Base-by-base conservation (phyloP, 2,113 vertebrate species). In the Monarcha castaneiventris region DNA sequence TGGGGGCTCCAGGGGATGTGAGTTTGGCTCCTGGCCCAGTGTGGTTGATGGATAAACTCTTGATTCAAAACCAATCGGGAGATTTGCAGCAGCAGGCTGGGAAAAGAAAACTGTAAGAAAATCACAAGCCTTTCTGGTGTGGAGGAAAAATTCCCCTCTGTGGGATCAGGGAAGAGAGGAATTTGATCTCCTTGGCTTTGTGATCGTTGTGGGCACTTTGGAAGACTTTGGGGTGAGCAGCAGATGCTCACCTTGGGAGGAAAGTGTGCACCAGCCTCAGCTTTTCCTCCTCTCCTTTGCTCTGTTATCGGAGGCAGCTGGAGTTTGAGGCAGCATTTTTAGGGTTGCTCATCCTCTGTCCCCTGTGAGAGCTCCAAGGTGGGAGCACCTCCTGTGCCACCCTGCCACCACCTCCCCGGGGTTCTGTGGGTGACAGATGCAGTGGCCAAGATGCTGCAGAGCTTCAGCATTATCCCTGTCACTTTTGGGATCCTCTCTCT, bases 21-120 rank as follows among this genome's bases (percentile, higher is more conserved):
- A 75, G 48, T 62, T 62, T 94, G 93, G 91, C 95, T 97, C 39
- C 79, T 68, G 63, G 96, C 89, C 94, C 77, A 4, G 71, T 73
- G 79, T 67, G 77, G 63, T 69, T 91, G 87, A 84, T 91, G 73
- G 32, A 71, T 69, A 66, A 96, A 85, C 68, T 73, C 79, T 72
- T 19, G 35, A 59, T 96, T 48, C 80, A 80, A 63, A 89, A 86
- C n/a, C 91, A 71, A 51, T 7, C 43, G 18, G 63, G 75, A 78
- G 72, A 48, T 95, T 89, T 89, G 83, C 75, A 51, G 59, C 37
- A 39, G 52, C 75, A 49, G 41, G 49, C 86, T 87, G 72, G 64
- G 93, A 48, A 89, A 78, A 17, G 9, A 23, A 37, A 71, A 78
- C 71, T 26, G 39, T 73, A 81, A 59, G 73, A 59, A 94, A 94